Evolutionary conservation across 37 sponge, comb jelly and placozoan genomes (phyloP).

Genomic region (Halichondria panicea): DNA sequence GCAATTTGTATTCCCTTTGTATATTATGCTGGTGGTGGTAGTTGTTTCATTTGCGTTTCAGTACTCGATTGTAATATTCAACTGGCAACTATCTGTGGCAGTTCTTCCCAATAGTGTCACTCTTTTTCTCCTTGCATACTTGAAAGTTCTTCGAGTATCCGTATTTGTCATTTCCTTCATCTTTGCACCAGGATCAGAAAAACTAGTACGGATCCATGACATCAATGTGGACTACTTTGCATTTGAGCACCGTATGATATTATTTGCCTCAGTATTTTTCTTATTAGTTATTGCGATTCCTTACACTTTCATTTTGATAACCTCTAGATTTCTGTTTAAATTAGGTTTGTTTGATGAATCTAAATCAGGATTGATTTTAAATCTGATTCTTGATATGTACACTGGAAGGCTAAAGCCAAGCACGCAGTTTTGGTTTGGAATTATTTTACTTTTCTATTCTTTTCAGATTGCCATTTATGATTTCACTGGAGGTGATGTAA

Average conservation of each 20-base stretch:
- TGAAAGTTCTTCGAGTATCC: not conserved
- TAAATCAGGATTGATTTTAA: not conserved
- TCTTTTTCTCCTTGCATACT: conserved; percentile 5
- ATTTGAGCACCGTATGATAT: not conserved
- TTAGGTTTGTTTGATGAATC: too few species aligned
- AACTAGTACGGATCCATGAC: conserved; percentile 12
- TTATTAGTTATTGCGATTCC: not conserved
- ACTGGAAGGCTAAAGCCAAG: not conserved
- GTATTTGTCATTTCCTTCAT: not conserved
- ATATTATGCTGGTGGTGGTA: not conserved
- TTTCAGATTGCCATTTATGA: not conserved
- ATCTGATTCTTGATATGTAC: not conserved
- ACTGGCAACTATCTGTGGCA: too few species aligned
- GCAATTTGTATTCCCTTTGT: conserved; percentile 26
- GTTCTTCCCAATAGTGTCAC: too few species aligned
- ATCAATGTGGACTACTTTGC: not conserved
- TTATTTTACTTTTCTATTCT: not conserved
- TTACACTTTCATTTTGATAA: not conserved
- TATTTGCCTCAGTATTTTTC: not conserved
- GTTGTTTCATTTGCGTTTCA: not conserved
- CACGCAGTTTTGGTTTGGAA: conserved; percentile 2
- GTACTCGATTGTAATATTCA: too few species aligned
- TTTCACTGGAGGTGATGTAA: conserved; percentile 8
- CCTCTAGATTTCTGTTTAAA: not conserved
- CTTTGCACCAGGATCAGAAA: not conserved